Evolutionary conservation across 2,113 vertebrate species (phyloP).

Genomic region (Oryzias celebensis): DNA sequence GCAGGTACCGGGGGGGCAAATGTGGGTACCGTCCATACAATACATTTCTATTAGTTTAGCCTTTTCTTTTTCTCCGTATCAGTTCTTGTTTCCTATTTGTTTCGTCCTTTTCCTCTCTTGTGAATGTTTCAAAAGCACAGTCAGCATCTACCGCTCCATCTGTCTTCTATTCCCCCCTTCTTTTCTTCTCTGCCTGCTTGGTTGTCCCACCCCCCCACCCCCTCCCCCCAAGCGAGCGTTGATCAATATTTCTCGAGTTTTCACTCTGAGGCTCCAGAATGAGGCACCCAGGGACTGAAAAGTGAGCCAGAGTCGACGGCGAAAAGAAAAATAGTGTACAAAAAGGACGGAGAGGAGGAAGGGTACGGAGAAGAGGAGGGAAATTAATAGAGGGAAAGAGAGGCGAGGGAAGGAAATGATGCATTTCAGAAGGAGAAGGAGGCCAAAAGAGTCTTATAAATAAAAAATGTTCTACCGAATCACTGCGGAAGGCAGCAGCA

Average conservation of each 20-base stretch:
- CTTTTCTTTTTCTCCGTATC: too few species aligned
- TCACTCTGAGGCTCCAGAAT: slow-evolving; percentile 35
- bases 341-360: slow-evolving; percentile 5
- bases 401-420: slow-evolving; percentile 1
- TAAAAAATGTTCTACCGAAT: too few species aligned
- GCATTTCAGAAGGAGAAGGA: slow-evolving; percentile 1
- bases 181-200: slow-evolving; percentile 8
- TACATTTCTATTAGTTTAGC: too few species aligned
- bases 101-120: not conserved
- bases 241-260: slow-evolving; percentile 42
- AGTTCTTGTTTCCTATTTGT: too few species aligned
- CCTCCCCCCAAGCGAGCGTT: slow-evolving; percentile 8
- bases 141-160: slow-evolving; percentile 36
- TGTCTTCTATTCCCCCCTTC: not conserved
- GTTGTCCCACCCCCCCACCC: slow-evolving; percentile 8
- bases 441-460: not conserved
- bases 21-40: too few species aligned
- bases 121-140: slow-evolving; percentile 16
- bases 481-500: too few species aligned
- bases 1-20: too few species aligned
- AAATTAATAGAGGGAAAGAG: not conserved
- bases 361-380: not conserved
- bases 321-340: slow-evolving; percentile 18
- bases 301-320: slow-evolving; percentile 16
- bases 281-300: slow-evolving; percentile 39